These are phyloP conservation scores for Muntiacus muntjak DNA, from an alignment of 2,113 vertebrate species.

Conservation along the genomic window DNA sequence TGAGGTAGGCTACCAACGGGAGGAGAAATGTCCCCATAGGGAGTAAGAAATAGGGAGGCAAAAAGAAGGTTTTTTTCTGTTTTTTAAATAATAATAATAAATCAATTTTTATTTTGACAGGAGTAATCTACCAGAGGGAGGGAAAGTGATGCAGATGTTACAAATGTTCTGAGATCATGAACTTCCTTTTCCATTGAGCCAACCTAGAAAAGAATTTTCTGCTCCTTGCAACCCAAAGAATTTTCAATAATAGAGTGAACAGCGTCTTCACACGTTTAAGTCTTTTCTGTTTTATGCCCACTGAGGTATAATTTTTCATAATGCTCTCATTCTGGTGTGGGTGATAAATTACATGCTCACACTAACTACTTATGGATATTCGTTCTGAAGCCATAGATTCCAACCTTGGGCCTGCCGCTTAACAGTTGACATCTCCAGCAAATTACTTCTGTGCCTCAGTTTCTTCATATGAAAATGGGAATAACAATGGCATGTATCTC, in stretches of 20 bases:
- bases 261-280: neutral
- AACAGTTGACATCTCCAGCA: neutral
- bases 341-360: neutral
- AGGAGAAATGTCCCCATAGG: neutral
- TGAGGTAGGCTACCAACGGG: neutral
- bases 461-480: neutral
- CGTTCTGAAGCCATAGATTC: neutral
- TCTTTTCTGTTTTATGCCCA: neutral
- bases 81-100: neutral
- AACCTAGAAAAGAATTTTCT: neutral
- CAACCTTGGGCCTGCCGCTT: neutral
- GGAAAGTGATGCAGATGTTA: neutral
- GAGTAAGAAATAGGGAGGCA: neutral
- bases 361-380: neutral
- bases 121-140: neutral
- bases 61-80: neutral
- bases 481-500: neutral
- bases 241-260: neutral
- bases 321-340: neutral
- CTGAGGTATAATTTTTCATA: neutral
- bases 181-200: neutral
- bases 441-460: neutral
- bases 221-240: neutral
- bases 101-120: neutral
- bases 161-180: neutral